Base-by-base conservation (phyloP, 2,888 invertebrate species). In the Hirtodrosophila confusa region DNA sequence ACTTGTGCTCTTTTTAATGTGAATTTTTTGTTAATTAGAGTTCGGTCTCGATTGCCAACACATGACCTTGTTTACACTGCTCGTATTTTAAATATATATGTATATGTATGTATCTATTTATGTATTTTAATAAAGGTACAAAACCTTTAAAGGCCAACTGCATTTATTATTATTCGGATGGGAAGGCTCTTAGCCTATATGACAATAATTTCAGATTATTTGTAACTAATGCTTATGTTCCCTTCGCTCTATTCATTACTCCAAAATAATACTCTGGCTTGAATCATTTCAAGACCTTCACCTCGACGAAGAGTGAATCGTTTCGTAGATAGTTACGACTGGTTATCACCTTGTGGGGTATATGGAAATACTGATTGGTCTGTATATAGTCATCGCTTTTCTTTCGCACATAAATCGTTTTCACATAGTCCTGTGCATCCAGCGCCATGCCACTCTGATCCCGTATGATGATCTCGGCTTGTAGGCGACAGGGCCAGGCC, bases 401-500 rank as follows among this genome's bases (percentile, higher is more conserved):
- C 74, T 92, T 90, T 68, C 93, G 93, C 3, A 93, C 93, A n/a
- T 93, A 93, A 2, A 95, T 93, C 0, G 93, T 92, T 82, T 95
- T 95, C 0, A 94, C 93, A 77, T 94, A 94, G 89, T 94, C 93
- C 91, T 94, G 94, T 0, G 93, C 41, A 10, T 80, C 85, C 91
- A 90, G 9, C 92, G 92, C 37, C 90, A 92, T 1, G 92, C 92
- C 88, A n/a, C 68, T 58, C 57, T 95, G 94, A 90, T 96, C 95
- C 33, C 93, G 93, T 24, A 96, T 91, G 7, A 93, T 93, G 9
- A 96, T 93, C 69, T 93, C 94, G 47, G 95, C 93, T 75, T 93
- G 93, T 5, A 96, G 92, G 68, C 93, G 93, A 83, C 95, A 95
- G 0, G 96, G 96, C 96, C 96, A 96, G 69, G 93, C 92, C 57